phyloP scores from a whole-genome alignment of 2,888 invertebrate species.

The Sarcophaga variegata region DNA sequence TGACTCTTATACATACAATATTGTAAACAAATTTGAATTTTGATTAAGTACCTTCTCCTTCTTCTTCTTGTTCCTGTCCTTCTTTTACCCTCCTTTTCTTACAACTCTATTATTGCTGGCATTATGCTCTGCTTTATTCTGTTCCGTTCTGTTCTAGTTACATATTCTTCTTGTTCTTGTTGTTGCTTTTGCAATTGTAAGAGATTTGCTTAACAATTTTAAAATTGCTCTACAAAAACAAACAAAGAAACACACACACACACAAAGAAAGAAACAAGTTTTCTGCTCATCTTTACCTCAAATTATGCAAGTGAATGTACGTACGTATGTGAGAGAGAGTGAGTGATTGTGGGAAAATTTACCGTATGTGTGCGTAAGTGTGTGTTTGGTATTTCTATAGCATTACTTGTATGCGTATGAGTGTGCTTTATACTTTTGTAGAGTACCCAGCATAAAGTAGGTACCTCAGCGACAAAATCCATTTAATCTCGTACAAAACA shows the following conservation, averaged over 20 bases:
- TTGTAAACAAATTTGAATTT: constrained; percentile 56
- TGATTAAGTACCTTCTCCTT: constrained; percentile 38
- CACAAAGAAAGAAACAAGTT: not conserved
- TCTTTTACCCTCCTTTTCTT: not conserved
- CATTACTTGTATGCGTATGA: not conserved
- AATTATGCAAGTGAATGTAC: not conserved
- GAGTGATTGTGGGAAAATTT: not conserved
- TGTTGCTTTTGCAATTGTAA: constrained; percentile 23
- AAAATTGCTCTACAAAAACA: not conserved
- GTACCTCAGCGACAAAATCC: constrained; percentile 34
- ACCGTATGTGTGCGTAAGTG: not conserved
- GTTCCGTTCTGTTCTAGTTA: not conserved
- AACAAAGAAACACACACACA: not conserved
- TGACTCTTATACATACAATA: constrained; percentile 9
- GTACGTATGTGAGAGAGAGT: not conserved
- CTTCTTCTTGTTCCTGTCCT: not conserved
- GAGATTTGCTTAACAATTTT: constrained; percentile 31
- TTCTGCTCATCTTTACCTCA: constrained; percentile 8
- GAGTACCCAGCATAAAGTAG: constrained; percentile 7
- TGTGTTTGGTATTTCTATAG: not conserved
- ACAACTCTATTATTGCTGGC: not conserved
- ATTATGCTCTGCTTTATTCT: too few species aligned
- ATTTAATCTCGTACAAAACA: constrained; percentile 54
- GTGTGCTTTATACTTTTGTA: not conserved
- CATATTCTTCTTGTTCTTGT: not conserved